Conservation (phyloP, 2,888 invertebrate genomes). For the Orchestes rusci region DNA sequence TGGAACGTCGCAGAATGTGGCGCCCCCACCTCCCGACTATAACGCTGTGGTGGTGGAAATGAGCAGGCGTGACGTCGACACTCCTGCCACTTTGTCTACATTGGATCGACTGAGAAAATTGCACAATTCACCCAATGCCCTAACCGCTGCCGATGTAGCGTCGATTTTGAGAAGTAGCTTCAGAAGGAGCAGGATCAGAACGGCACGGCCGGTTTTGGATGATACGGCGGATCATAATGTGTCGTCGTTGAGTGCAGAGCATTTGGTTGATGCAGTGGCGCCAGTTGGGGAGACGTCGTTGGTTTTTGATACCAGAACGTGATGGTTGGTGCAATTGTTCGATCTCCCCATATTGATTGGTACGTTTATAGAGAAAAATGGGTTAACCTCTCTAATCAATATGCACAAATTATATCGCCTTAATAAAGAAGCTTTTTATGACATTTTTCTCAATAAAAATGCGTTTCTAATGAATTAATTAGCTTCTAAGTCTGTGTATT, state of each 20-base stretch:
- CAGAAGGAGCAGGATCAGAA: conserved; percentile 42
- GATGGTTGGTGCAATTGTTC: too few relatives aligned
- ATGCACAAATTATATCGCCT: too few relatives aligned
- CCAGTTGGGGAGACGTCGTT: conserved; percentile 49
- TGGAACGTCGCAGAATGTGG: conserved; percentile 12
- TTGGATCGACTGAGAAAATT: conserved; percentile 35
- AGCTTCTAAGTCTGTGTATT: too few relatives aligned
- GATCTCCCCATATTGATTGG: too few relatives aligned
- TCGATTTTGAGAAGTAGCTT: conserved; percentile 52
- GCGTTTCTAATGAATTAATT: too few relatives aligned
- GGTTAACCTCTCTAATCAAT: too few relatives aligned
- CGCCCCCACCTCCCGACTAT: conserved; percentile 56
- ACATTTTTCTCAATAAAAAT: too few relatives aligned
- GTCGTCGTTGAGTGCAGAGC: conserved; percentile 52
- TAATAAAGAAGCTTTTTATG: too few relatives aligned
- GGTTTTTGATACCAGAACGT: too few relatives aligned
- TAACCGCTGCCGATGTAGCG: conserved; percentile 53
- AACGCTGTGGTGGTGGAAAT: conserved; percentile 56
- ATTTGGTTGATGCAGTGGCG: conserved; percentile 53
- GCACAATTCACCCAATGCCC: conserved; percentile 37
- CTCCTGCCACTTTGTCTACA: conserved; percentile 30
- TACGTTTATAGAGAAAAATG: too few relatives aligned
- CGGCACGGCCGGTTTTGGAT: conserved; percentile 35
- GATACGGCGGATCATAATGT: conserved; percentile 27
- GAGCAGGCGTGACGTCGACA: conserved; percentile 35